A percentile compares a stretch with the other conserved stretches of the same genome.
Evolutionary conservation across 2,888 invertebrate species (phyloP).

Genomic region (Protonemura montana): DNA sequence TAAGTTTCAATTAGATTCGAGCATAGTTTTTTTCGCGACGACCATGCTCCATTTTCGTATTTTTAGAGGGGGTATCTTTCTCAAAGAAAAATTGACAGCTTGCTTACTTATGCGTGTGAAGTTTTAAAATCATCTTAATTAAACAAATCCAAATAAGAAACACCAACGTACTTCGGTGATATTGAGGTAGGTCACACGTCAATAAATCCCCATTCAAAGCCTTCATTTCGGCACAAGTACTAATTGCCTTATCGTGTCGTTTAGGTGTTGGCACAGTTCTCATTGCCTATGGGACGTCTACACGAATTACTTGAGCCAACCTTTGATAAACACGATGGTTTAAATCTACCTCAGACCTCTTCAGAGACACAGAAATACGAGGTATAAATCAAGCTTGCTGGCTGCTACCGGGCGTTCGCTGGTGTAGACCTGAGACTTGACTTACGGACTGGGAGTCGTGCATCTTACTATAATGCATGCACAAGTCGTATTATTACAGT

Average conservation of each 20-base stretch:
- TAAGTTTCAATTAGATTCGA: not conserved
- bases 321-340: slow-evolving; percentile 44
- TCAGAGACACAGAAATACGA: slow-evolving; percentile 47
- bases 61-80: no score
- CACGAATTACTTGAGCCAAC: slow-evolving; percentile 41
- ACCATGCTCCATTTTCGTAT: not conserved
- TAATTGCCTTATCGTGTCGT: slow-evolving; percentile 18
- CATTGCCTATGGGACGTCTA: slow-evolving; percentile 35
- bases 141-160: not conserved
- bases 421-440: slow-evolving; percentile 35
- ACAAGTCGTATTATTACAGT: slow-evolving; percentile 44
- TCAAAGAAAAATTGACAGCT: no score
- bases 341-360: slow-evolving; percentile 16
- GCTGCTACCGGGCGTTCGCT: slow-evolving; percentile 40
- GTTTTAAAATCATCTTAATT: not conserved
- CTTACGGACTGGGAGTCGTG: slow-evolving; percentile 43
- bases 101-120: not conserved
- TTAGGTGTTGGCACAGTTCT: slow-evolving; percentile 13
- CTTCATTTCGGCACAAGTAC: not conserved
- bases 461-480: slow-evolving; percentile 47
- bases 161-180: not conserved
- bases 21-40: not conserved
- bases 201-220: not conserved
- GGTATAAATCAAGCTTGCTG: slow-evolving; percentile 45
- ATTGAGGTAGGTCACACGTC: slow-evolving; percentile 2